Percentiles rank a stretch among this genome's conserved stretches.
phyloP scores from a whole-genome alignment of 2,113 vertebrate genomes.

The Boleophthalmus pectinirostris region DNA sequence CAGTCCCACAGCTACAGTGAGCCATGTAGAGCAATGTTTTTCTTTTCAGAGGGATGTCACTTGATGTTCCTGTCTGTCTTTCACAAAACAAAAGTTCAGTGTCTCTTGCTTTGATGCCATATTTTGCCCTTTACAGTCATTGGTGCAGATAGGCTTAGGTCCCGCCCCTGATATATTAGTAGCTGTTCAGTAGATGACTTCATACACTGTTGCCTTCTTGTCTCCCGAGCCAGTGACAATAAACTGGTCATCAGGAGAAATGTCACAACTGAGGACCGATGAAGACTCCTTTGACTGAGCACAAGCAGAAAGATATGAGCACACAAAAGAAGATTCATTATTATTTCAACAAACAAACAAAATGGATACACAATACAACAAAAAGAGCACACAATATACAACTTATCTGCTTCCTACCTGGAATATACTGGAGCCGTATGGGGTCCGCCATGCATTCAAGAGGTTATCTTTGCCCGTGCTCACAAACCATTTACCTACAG shows the following conservation, averaged over 20 bases:
- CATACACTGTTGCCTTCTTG: conserved; percentile 97
- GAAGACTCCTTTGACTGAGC: conserved; percentile 94
- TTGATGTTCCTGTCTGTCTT: conserved; percentile 51
- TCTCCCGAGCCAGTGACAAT: conserved; percentile 97
- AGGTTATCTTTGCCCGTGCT: conserved; percentile 90
- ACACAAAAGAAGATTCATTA: background rate
- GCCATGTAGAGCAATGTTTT: conserved; percentile 71
- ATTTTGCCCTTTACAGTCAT: conserved; percentile 65
- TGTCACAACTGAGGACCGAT: conserved; percentile 95
- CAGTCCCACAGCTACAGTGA: conserved; percentile 68
- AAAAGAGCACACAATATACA: background rate
- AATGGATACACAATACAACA: too few relatives aligned
- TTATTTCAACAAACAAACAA: background rate
- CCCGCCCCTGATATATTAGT: conserved; percentile 31
- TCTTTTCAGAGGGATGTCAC: conserved; percentile 70
- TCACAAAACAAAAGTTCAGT: conserved; percentile 62
- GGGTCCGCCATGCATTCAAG: conserved; percentile 88
- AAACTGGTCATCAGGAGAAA: conserved; percentile 95
- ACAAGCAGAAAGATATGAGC: conserved; percentile 5
- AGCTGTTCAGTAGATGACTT: conserved; percentile 93
- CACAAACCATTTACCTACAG: conserved; percentile 89
- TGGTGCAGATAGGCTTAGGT: conserved; percentile 46
- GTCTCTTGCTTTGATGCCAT: conserved; percentile 45
- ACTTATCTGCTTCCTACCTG: conserved; percentile 71
- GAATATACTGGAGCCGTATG: conserved; percentile 89